Percentiles rank a stretch among this genome's conserved stretches.
Conservation (phyloP, 2,797 vertebrate species). For the Podargus strigoides region DNA sequence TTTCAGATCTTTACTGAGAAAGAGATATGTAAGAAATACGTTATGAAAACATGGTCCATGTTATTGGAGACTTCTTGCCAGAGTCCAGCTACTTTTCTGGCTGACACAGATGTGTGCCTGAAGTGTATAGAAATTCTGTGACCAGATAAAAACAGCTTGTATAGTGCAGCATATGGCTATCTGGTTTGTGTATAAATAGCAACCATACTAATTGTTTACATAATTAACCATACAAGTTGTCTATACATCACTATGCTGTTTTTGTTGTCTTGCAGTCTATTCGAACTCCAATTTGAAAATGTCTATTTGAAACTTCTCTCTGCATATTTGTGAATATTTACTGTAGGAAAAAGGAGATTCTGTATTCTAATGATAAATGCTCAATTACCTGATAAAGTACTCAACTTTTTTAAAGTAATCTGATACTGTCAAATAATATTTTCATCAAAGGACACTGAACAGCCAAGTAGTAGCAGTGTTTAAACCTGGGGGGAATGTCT, state of each 20-base stretch:
- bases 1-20: not conserved
- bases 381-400: not conserved
- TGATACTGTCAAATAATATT: not conserved
- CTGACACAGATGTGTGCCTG: not conserved
- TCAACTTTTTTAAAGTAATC: not conserved
- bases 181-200: not conserved
- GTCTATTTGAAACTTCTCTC: not conserved
- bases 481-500: not conserved
- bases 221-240: not conserved
- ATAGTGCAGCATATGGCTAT: not conserved
- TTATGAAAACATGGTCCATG: not conserved
- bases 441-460: not conserved
- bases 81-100: not conserved
- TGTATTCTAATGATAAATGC: not conserved
- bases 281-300: not conserved
- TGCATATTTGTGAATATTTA: not conserved
- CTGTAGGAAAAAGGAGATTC: not conserved
- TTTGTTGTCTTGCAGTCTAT: not conserved
- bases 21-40: not conserved
- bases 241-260: accelerated
- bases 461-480: not conserved
- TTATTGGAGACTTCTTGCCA: not conserved
- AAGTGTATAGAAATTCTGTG: not conserved
- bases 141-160: not conserved
- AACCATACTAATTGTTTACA: not conserved